These are phyloP conservation scores for Rhingia campestris DNA, from an alignment of 2,888 invertebrate species.

Conservation along the genomic window DNA sequence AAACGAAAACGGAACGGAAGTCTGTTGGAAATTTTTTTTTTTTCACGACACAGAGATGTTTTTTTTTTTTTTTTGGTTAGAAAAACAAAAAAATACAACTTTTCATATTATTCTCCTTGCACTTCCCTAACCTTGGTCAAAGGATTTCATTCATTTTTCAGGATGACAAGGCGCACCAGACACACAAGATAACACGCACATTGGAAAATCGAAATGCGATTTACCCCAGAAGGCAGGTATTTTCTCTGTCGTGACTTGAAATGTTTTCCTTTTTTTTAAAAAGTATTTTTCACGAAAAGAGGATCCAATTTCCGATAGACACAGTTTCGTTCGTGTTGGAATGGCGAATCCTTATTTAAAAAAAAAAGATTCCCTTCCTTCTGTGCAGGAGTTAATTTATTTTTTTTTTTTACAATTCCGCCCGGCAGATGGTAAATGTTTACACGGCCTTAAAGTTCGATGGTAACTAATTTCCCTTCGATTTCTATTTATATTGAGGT, in stretches of 20 bases:
- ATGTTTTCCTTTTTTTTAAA: not conserved
- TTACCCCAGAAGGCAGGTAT: not conserved
- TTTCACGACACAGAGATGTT: not conserved
- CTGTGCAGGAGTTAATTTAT: not conserved
- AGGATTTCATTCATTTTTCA: conserved; percentile 52
- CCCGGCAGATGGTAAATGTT: conserved; percentile 70
- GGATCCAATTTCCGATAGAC: not conserved
- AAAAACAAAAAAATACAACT: not conserved
- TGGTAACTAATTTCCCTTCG: conserved; percentile 76
- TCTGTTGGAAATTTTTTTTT: conserved; percentile 8
- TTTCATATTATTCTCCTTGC: conserved; percentile 10
- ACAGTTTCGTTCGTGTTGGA: not conserved
- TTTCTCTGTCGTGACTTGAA: not conserved
- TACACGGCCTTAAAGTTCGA: conserved; percentile 74
- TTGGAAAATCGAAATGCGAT: conserved; percentile 30
- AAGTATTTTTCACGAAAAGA: conserved; percentile 2
- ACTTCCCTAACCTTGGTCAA: conserved; percentile 36
- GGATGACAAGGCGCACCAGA: conserved; percentile 9
- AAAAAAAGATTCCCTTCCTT: not conserved
- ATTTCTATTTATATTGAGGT: conserved; percentile 73
- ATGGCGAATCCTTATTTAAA: not conserved
- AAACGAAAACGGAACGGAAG: conserved; percentile 52
- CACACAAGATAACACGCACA: conserved; percentile 3
- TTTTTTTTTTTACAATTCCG: conserved; percentile 14
- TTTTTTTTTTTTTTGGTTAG: not conserved